phyloP scores from a whole-genome alignment of 2,888 invertebrate species.

The Timema podura region DNA sequence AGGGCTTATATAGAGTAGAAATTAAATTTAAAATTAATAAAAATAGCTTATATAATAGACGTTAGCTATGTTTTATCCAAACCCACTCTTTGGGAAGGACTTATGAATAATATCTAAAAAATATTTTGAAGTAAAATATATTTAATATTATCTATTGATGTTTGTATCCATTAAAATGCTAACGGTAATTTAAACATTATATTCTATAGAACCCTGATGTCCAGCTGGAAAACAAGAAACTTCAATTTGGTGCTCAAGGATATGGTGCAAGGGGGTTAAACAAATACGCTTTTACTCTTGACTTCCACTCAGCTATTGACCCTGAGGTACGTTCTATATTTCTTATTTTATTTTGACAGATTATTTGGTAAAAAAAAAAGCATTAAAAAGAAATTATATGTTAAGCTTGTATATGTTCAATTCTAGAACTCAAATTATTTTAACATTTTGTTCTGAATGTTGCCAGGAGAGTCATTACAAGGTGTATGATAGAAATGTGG shows the following conservation, averaged over 20 bases:
- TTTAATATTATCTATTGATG: too few species aligned
- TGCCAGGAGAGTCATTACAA: conserved; percentile 54
- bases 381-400: not conserved
- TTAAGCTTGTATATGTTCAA: not conserved
- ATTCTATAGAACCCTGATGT: conserved; percentile 59
- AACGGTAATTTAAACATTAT: not conserved
- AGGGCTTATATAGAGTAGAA: too few species aligned
- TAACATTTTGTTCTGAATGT: conserved; percentile 21
- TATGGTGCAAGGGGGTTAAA: conserved; percentile 74
- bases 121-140: too few species aligned
- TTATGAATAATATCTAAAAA: too few species aligned
- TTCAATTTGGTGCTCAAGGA: conserved; percentile 70
- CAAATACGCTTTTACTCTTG: conserved; percentile 68
- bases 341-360: too few species aligned
- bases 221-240: conserved; percentile 58
- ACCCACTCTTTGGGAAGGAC: too few species aligned
- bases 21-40: too few species aligned
- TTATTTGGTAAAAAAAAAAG: conserved; percentile 3
- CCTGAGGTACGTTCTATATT: conserved; percentile 22
- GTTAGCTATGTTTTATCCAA: too few species aligned
- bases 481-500: conserved; percentile 71
- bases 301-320: conserved; percentile 63
- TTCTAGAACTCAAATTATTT: not conserved
- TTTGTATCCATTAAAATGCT: too few species aligned
- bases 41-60: too few species aligned